phyloP scores from a whole-genome alignment of 2,888 invertebrate species.

The Oligia strigilis region DNA sequence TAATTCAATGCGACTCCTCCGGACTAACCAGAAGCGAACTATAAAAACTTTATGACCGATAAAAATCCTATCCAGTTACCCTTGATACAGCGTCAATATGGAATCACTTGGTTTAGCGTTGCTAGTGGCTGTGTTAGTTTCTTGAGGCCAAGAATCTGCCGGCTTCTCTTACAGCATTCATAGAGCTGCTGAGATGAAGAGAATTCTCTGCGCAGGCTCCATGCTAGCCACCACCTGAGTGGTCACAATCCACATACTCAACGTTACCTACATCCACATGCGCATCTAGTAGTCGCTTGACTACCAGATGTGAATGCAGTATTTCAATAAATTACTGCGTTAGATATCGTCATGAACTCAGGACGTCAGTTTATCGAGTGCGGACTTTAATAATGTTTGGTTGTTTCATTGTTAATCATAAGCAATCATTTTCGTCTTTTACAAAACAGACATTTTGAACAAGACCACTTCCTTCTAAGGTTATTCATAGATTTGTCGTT shows the following conservation, averaged over 20 bases:
- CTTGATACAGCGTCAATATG: slow-evolving; percentile 40
- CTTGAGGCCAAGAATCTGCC: neutral
- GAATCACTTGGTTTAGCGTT: slow-evolving; percentile 33
- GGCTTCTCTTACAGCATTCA: neutral
- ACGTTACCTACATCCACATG: neutral
- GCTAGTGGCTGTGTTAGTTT: slow-evolving; percentile 1
- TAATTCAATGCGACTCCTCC: slow-evolving; percentile 46
- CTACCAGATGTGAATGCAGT: neutral
- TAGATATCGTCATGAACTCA: neutral
- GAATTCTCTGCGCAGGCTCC: slow-evolving; percentile 17
- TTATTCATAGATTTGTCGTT: slow-evolving; percentile 8
- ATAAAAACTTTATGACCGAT: slow-evolving; percentile 55
- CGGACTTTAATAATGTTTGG: neutral
- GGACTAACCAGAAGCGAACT: slow-evolving; percentile 46
- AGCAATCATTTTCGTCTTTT: neutral
- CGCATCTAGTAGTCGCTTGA: neutral
- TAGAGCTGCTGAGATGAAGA: neutral
- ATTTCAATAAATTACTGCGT: neutral
- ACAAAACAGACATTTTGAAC: neutral
- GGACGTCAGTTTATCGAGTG: neutral
- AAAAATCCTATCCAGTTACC: slow-evolving; percentile 53
- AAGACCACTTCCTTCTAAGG: no score
- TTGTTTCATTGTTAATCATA: neutral
- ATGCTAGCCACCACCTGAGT: neutral
- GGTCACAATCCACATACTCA: neutral